Percentiles rank a stretch among this genome's conserved stretches.
These are phyloP conservation scores for Pissodes strobi DNA, from an alignment of 1,140 invertebrate species.

Conservation along the genomic window DNA sequence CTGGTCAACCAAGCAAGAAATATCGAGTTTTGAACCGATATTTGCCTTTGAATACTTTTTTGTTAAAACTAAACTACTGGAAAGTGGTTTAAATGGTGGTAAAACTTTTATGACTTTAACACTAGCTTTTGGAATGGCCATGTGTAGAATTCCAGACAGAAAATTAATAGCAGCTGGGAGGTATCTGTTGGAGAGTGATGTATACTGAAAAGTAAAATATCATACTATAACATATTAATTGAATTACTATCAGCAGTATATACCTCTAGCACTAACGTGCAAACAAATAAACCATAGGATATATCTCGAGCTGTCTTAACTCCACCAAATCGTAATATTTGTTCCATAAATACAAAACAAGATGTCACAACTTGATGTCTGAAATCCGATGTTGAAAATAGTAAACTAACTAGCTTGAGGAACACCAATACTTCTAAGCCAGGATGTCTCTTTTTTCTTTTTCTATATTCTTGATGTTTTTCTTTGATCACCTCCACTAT, in stretches of 20 bases:
- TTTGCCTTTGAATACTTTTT: slow-evolving; percentile 55
- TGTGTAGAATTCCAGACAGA: slow-evolving; percentile 69
- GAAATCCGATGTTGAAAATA: slow-evolving; percentile 90
- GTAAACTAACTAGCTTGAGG: slow-evolving; percentile 74
- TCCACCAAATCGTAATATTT: slow-evolving; percentile 70
- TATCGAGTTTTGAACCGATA: slow-evolving; percentile 53
- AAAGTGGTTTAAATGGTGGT: slow-evolving; percentile 67
- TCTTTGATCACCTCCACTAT: slow-evolving; percentile 73
- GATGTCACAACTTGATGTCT: slow-evolving; percentile 85
- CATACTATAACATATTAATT: slow-evolving; percentile 5
- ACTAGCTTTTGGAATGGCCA: slow-evolving; percentile 63
- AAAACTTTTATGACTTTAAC: slow-evolving; percentile 63
- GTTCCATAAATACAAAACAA: slow-evolving; percentile 78
- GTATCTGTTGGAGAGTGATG: slow-evolving; percentile 77
- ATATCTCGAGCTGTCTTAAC: slow-evolving; percentile 70
- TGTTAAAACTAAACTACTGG: slow-evolving; percentile 62
- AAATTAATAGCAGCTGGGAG: slow-evolving; percentile 79
- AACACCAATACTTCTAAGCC: slow-evolving; percentile 75
- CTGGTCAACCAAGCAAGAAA: slow-evolving; percentile 61
- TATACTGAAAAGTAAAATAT: slow-evolving; percentile 66
- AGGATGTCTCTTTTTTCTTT: slow-evolving; percentile 66
- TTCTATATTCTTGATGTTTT: slow-evolving; percentile 71
- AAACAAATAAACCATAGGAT: slow-evolving; percentile 78
- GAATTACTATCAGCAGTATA: slow-evolving; percentile 38
- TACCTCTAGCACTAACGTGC: slow-evolving; percentile 74